Evolutionary conservation across 2,888 invertebrate genomes (phyloP).

Genomic region (Dicranocentrus wangi): DNA sequence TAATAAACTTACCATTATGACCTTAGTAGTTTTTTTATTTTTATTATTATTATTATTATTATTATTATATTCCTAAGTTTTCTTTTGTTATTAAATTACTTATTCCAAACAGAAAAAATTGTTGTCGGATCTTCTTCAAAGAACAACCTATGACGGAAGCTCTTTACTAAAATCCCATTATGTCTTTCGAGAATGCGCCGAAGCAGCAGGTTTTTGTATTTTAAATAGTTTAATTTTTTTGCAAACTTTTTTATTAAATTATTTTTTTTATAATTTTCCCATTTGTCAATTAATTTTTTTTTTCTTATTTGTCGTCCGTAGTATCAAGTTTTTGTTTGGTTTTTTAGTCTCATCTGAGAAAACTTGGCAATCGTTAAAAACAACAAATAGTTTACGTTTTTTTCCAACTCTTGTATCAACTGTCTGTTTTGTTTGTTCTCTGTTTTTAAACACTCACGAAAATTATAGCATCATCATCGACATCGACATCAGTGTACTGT

Average conservation of each 20-base stretch:
- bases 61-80: too few species aligned
- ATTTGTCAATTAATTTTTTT: neutral
- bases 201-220: conserved; percentile 60
- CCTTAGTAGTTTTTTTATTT: too few species aligned
- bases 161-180: conserved; percentile 62
- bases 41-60: too few species aligned
- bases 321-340: conserved; percentile 4
- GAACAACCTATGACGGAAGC: conserved; percentile 60
- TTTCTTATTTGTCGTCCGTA: conserved; percentile 24
- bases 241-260: neutral
- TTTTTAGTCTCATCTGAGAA: conserved; percentile 30
- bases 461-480: neutral
- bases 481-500: neutral
- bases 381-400: neutral
- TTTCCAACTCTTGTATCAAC: neutral
- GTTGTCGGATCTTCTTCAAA: conserved; percentile 21
- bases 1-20: too few species aligned
- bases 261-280: neutral
- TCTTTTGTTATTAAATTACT: too few species aligned
- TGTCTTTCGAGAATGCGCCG: conserved; percentile 66
- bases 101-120: too few species aligned
- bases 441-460: neutral
- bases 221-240: neutral
- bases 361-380: conserved; percentile 12
- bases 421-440: neutral